Conservation (phyloP, 2,888 invertebrate species). For the Cataglyphis rosenhaueri region DNA sequence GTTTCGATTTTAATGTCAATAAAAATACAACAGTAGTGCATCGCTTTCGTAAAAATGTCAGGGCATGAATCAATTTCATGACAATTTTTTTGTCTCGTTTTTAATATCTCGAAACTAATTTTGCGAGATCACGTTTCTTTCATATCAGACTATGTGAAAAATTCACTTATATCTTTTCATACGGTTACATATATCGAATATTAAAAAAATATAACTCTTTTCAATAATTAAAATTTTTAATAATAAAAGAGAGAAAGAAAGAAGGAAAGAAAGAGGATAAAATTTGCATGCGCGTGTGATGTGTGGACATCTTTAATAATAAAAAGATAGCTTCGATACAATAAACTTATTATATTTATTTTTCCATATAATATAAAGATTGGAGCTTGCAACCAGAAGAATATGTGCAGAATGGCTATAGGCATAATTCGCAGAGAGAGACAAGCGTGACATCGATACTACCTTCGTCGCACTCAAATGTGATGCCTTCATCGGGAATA, state of each 20-base stretch:
- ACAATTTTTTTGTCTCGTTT: not conserved
- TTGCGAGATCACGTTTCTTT: not conserved
- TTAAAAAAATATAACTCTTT: not conserved
- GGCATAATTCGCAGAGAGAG: no score
- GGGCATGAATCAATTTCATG: not conserved
- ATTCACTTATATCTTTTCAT: not conserved
- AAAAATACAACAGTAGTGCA: not conserved
- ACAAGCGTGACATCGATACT: no score
- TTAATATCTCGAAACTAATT: constrained; percentile 7
- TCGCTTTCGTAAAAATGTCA: not conserved
- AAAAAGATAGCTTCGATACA: constrained; percentile 59
- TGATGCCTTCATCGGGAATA: no score
- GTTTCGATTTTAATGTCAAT: not conserved
- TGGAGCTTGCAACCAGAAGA: constrained; percentile 82
- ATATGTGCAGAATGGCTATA: constrained; percentile 82
- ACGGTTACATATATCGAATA: not conserved
- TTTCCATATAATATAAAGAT: constrained; percentile 83
- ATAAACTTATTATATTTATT: constrained; percentile 78
- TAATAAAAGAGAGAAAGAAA: not conserved
- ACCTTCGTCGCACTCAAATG: no score
- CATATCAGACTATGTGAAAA: not conserved
- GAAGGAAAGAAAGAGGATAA: constrained; percentile 1
- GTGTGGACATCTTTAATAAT: constrained; percentile 55
- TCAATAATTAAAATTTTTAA: not conserved
- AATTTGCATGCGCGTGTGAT: constrained; percentile 65